A percentile compares a stretch with the other conserved stretches of the same genome.
These are phyloP conservation scores for Heliothis peltigera DNA, from an alignment of 2,888 invertebrate genomes.

Conservation along the genomic window DNA sequence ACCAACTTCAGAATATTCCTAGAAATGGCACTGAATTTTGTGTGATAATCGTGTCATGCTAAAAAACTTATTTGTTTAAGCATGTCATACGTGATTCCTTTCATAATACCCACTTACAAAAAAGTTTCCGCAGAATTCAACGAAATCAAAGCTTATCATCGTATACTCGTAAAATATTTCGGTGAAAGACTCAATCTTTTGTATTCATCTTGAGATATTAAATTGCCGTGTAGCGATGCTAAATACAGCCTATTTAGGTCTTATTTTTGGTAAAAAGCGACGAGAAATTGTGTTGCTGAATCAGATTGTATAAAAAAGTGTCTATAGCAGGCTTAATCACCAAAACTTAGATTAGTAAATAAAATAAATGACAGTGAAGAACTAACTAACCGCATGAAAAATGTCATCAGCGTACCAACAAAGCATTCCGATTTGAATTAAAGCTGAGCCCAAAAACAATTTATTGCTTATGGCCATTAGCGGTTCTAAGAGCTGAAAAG, in stretches of 20 bases:
- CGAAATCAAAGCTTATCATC: slow-evolving; percentile 11
- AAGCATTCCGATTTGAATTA: slow-evolving; percentile 84
- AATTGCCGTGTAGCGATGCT: neutral
- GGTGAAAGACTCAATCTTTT: neutral
- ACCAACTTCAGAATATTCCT: neutral
- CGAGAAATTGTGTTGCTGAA: too few species aligned
- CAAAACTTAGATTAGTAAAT: slow-evolving; percentile 13
- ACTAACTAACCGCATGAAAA: slow-evolving; percentile 81
- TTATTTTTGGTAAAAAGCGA: neutral
- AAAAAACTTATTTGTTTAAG: neutral
- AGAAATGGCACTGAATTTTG: neutral
- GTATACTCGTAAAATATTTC: slow-evolving; percentile 1
- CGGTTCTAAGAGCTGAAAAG: slow-evolving; percentile 83
- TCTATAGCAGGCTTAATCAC: neutral
- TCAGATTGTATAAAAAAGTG: slow-evolving; percentile 12
- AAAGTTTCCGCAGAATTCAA: slow-evolving; percentile 1
- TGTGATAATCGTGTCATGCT: neutral
- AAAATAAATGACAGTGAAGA: neutral
- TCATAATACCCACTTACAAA: neutral
- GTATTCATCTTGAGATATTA: neutral
- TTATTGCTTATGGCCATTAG: slow-evolving; percentile 82
- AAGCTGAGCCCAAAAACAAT: slow-evolving; percentile 79
- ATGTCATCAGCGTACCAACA: slow-evolving; percentile 88
- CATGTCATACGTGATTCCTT: neutral
- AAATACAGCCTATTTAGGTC: neutral